These are phyloP conservation scores for Neosalanx taihuensis DNA, from an alignment of 2,797 vertebrate genomes.

Conservation along the genomic window DNA sequence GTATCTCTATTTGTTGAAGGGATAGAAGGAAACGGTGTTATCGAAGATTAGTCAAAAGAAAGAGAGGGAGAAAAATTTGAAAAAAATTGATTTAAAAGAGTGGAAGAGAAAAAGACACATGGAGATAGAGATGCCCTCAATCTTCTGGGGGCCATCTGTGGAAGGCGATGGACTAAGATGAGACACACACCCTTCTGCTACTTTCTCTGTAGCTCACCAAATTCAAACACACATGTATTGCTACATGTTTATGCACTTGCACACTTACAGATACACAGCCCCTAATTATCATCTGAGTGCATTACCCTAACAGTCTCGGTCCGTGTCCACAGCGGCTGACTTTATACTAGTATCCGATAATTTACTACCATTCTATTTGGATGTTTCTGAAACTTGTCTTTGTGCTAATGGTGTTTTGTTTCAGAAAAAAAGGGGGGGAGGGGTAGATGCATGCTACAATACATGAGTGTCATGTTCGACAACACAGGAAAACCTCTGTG, in stretches of 20 bases:
- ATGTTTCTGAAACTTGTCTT: too few species aligned
- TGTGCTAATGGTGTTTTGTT: too few species aligned
- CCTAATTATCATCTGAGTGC: background rate
- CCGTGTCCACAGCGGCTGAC: too few species aligned
- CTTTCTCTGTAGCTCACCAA: background rate
- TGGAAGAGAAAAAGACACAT: background rate
- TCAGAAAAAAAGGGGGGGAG: too few species aligned
- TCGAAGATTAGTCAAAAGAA: background rate
- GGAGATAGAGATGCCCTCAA: background rate
- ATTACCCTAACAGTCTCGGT: too few species aligned
- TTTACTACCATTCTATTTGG: too few species aligned
- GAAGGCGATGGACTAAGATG: conserved; percentile 5
- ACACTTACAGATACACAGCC: background rate
- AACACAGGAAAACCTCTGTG: too few species aligned
- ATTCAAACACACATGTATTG: background rate
- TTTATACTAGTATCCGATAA: too few species aligned
- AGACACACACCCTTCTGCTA: background rate
- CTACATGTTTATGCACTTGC: background rate
- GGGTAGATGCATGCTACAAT: too few species aligned
- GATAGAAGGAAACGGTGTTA: background rate
- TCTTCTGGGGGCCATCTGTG: conserved; percentile 4
- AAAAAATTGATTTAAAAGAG: background rate
- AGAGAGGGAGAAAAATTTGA: background rate
- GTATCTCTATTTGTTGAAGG: conserved; percentile 3
- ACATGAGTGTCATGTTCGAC: too few species aligned